These are phyloP conservation scores for Jaculus jaculus DNA, from an alignment of 2,113 vertebrate genomes.

Conservation along the genomic window DNA sequence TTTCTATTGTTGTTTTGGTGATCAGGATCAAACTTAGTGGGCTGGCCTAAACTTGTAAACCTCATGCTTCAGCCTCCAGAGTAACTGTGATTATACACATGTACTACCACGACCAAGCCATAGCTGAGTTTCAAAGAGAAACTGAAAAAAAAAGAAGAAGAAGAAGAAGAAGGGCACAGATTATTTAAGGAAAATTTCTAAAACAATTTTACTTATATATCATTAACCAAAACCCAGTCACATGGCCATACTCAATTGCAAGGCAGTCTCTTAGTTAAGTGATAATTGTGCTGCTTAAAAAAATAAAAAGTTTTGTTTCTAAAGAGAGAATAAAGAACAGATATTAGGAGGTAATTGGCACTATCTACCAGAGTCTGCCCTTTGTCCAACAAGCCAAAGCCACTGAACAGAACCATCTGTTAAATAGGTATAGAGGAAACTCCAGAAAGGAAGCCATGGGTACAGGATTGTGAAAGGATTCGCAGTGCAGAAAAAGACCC, in stretches of 20 bases:
- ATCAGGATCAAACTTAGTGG: neutral
- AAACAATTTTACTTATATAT: slow-evolving; percentile 29
- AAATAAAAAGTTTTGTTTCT: neutral
- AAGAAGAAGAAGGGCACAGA: neutral
- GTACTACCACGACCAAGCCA: neutral
- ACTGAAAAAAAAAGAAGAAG: slow-evolving; percentile 27
- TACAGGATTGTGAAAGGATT: no score
- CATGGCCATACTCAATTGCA: neutral
- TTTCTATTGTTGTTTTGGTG: neutral
- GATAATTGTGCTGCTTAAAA: neutral
- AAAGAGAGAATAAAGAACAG: slow-evolving; percentile 27
- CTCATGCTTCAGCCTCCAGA: neutral
- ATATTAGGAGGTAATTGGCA: neutral
- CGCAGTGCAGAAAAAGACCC: no score
- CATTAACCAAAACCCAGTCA: slow-evolving; percentile 21
- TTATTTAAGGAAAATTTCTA: slow-evolving; percentile 21
- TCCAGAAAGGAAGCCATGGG: neutral
- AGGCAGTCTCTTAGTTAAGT: slow-evolving; percentile 28
- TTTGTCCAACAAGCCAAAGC: neutral
- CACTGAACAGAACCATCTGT: neutral
- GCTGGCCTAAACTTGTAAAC: neutral
- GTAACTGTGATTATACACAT: neutral
- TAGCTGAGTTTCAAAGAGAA: slow-evolving; percentile 27
- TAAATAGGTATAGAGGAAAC: neutral
- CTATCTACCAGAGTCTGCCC: neutral